Evolutionary conservation across 2,113 vertebrate genomes (phyloP), one percentile per base, ranked within the genome.

Genomic region (Psilopsiagon aurifrons): DNA sequence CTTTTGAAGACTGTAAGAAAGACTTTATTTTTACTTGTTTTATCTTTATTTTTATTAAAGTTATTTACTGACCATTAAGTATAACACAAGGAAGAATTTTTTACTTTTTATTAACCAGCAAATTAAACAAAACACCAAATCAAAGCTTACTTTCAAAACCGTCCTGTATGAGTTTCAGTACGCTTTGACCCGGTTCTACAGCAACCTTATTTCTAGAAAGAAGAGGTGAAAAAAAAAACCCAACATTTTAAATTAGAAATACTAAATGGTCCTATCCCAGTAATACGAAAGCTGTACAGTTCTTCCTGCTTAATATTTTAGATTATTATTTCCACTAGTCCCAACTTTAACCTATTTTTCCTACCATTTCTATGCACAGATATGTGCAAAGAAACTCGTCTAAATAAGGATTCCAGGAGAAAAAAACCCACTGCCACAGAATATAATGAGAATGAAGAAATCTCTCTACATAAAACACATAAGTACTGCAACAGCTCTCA

Each of bases 131-230:
- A 78, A 43, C 39, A 77, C 5, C 83, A 95, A 52, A 87, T 22
- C 29, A 70, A 95, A 59, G 6, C 97, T 98, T 98, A 98, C 98
- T 92, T 96, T 98, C 96, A 64, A 98, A 98, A 88, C 97, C 97
- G 25, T 97, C 95, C 80, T 97, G 46, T 87, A 98, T 89, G 43
- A 97, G 13, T 96, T 97, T 81, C 97, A 97, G 16, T 44, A 98
- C 10, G 0, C 97, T 96, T 67, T 97, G 87, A 76, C 95, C 95
- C 74, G 93, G 92, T 18, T 63, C 88, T 39, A 95, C 17, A 55
- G 93, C 84, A 90, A 97, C 94, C 79, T 92, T 88, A 76, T 57
- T 68, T 86, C 88, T 97, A 90, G 37, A 92, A 86, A 84, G 3
- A 93, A 88, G 16, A 86, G 51, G 24, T 25, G 8, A 6, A 11